Percentiles rank a stretch among this genome's conserved stretches.
These are phyloP conservation scores for Trididemnum clinides DNA, from an alignment of 23 tunicate genomes.

Conservation along the genomic window DNA sequence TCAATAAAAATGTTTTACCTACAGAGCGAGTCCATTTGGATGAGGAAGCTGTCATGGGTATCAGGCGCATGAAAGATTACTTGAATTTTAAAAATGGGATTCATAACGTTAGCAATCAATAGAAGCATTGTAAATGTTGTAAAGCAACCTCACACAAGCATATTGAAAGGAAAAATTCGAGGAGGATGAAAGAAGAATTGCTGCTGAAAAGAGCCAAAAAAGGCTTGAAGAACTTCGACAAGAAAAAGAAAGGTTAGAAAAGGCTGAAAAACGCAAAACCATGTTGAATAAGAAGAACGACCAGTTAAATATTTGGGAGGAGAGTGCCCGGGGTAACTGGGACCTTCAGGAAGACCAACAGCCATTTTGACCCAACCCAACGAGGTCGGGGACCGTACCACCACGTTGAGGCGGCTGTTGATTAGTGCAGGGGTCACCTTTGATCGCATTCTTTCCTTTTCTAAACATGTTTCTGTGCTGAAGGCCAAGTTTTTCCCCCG, in stretches of 20 bases:
- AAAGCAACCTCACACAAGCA: background rate
- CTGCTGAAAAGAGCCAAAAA: background rate
- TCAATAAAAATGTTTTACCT: background rate
- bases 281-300: too few species aligned
- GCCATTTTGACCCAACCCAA: too few species aligned
- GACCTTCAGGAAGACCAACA: too few species aligned
- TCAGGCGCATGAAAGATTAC: background rate
- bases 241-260: conserved; percentile 5
- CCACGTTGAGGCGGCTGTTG: too few species aligned
- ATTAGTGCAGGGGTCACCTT: too few species aligned
- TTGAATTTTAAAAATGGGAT: background rate
- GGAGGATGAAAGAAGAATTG: background rate
- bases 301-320: too few species aligned
- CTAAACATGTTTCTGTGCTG: too few species aligned
- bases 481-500: too few species aligned
- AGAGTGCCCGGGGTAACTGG: too few species aligned
- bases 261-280: too few species aligned
- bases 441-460: too few species aligned
- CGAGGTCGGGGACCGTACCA: too few species aligned
- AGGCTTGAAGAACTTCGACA: background rate
- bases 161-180: background rate
- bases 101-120: conserved; percentile 2
- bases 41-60: background rate
- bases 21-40: background rate
- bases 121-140: background rate